phyloP scores from a whole-genome alignment of 2,888 invertebrate species.

The Eledona agricola region DNA sequence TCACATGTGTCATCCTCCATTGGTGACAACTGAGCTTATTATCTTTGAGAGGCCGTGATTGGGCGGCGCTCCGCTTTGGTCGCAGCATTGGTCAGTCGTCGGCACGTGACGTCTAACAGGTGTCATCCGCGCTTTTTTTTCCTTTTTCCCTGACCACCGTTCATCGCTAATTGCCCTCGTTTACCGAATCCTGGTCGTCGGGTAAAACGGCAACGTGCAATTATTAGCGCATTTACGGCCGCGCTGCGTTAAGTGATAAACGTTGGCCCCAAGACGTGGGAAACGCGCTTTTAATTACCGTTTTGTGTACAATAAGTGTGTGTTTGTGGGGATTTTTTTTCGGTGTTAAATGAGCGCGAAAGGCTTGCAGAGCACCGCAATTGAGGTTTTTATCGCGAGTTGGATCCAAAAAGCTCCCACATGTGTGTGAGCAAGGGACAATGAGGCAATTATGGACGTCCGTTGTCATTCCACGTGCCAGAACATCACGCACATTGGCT shows the following conservation, averaged over 20 bases:
- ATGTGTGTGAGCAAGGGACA: conserved; percentile 30
- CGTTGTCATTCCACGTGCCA: conserved; percentile 16
- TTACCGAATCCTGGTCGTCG: conserved; percentile 27
- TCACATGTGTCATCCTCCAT: too few relatives aligned
- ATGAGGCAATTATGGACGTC: conserved; percentile 24
- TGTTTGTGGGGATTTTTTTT: conserved; percentile 34
- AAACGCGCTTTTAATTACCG: conserved; percentile 47
- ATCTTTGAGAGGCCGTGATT: too few relatives aligned
- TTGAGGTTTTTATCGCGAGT: conserved; percentile 20
- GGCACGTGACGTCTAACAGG: too few relatives aligned
- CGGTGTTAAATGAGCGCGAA: neutral
- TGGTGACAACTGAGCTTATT: too few relatives aligned
- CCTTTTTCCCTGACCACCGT: too few relatives aligned
- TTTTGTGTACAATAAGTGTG: conserved; percentile 26
- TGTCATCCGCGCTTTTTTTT: too few relatives aligned
- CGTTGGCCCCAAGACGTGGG: conserved; percentile 46
- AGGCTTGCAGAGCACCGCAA: conserved; percentile 17
- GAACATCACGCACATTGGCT: conserved; percentile 11
- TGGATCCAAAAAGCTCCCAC: conserved; percentile 25
- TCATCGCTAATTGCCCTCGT: conserved; percentile 28
- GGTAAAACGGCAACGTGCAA: conserved; percentile 30
- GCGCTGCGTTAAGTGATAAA: conserved; percentile 43
- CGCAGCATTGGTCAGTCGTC: too few relatives aligned
- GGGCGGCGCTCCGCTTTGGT: too few relatives aligned
- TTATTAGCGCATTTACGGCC: conserved; percentile 31